Percentiles rank a stretch among this genome's conserved stretches.
phyloP scores from a whole-genome alignment of 2,888 invertebrate genomes.

The Drosophila setosimentum region DNA sequence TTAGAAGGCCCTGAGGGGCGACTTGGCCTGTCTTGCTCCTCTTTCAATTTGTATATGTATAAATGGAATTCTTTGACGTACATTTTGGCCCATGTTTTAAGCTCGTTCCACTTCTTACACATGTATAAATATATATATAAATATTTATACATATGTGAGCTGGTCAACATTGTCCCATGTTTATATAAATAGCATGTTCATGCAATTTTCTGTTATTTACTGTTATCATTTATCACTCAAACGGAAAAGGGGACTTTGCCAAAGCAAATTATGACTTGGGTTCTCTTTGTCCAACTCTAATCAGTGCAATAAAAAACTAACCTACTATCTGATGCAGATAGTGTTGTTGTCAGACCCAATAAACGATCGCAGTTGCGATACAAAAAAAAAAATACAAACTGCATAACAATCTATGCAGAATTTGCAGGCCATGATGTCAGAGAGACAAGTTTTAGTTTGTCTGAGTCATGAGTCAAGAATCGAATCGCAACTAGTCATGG shows the following conservation, averaged over 20 bases:
- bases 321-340: constrained; percentile 53
- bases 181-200: constrained; percentile 10
- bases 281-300: constrained; percentile 31
- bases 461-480: constrained; percentile 42
- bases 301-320: constrained; percentile 28
- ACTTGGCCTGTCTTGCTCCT: constrained; percentile 55
- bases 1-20: constrained; percentile 10
- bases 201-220: constrained; percentile 23
- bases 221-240: constrained; percentile 23
- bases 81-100: constrained; percentile 35
- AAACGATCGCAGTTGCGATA: constrained; percentile 24
- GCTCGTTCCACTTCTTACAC: constrained; percentile 50
- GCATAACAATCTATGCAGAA: constrained; percentile 27
- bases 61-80: constrained; percentile 70
- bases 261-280: constrained; percentile 59
- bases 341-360: constrained; percentile 29
- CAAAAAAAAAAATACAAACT: constrained; percentile 33
- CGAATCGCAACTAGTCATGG: constrained; percentile 33
- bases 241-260: constrained; percentile 54
- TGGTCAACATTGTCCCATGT: constrained; percentile 1
- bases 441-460: constrained; percentile 31
- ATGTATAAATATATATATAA: background rate
- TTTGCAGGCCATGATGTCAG: constrained; percentile 50
- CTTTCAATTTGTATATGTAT: constrained; percentile 40
- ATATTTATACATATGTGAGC: background rate